A percentile compares a stretch with the other conserved stretches of the same genome.
Evolutionary conservation across 2,888 invertebrate species (phyloP).

Genomic region (Hypselothyrea guttata): DNA sequence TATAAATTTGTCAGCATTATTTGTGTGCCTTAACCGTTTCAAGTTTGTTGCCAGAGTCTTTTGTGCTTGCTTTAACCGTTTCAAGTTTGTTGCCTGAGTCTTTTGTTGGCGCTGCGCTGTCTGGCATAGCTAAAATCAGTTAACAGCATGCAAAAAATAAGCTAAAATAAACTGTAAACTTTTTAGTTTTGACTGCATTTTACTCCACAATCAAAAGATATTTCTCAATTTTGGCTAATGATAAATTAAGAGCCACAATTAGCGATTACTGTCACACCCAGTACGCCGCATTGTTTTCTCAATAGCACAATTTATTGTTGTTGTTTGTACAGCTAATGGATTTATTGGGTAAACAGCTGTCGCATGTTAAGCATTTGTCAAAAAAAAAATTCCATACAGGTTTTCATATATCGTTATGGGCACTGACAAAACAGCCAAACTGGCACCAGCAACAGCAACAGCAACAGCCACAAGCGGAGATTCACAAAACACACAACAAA

Average conservation of each 20-base stretch:
- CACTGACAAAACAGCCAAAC: conserved; percentile 37
- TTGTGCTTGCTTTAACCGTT: conserved; percentile 35
- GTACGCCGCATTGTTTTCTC: conserved; percentile 55
- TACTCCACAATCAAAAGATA: too few species aligned
- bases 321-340: conserved; percentile 72
- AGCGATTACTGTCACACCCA: conserved; percentile 67
- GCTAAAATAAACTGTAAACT: too few species aligned
- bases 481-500: background rate
- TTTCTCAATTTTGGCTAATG: conserved; percentile 35
- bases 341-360: conserved; percentile 75
- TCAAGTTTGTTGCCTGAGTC: conserved; percentile 68
- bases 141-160: too few species aligned
- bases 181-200: too few species aligned
- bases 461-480: background rate
- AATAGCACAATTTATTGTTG: conserved; percentile 49
- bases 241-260: conserved; percentile 64
- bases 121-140: conserved; percentile 32
- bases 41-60: conserved; percentile 63
- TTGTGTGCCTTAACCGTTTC: conserved; percentile 35
- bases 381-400: conserved; percentile 66
- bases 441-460: conserved; percentile 40
- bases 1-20: background rate
- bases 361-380: conserved; percentile 73
- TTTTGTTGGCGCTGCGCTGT: conserved; percentile 61
- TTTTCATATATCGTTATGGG: conserved; percentile 36